A percentile compares a stretch with the other conserved stretches of the same genome.
Conservation (phyloP, 2,113 vertebrate genomes). For the Ciconia stormi region DNA sequence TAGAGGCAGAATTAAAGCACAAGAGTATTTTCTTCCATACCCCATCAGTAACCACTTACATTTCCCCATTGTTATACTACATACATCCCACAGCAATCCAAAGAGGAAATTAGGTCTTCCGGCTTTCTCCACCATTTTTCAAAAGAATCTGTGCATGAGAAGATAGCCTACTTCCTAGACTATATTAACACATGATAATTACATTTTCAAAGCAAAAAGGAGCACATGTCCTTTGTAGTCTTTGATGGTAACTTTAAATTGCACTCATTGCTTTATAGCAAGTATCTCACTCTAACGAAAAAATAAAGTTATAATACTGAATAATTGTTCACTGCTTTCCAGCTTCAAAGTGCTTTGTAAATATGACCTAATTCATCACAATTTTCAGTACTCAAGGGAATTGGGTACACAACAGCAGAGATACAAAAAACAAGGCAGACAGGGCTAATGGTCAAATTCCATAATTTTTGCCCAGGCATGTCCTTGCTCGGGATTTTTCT, state of each 20-base stretch:
- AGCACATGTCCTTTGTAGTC: conserved; percentile 47
- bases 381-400: not conserved
- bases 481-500: not conserved
- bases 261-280: conserved; percentile 16
- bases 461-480: not conserved
- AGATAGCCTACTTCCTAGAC: conserved; percentile 45
- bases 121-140: conserved; percentile 37
- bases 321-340: conserved; percentile 32
- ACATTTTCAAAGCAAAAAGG: conserved; percentile 55
- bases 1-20: not conserved
- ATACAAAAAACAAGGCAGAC: not conserved
- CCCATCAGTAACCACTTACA: not conserved
- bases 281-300: not conserved
- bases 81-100: not conserved
- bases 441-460: not conserved
- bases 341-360: conserved; percentile 55
- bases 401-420: not conserved
- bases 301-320: conserved; percentile 47
- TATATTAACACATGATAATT: conserved; percentile 64
- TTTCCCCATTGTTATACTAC: not conserved
- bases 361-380: conserved; percentile 40
- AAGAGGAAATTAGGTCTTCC: conserved; percentile 48
- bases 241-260: conserved; percentile 59
- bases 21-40: not conserved
- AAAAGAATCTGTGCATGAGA: not conserved